Evolutionary conservation across 2,888 invertebrate genomes (phyloP), one percentile per base, ranked within the genome.

Genomic region (Papilio protenor): DNA sequence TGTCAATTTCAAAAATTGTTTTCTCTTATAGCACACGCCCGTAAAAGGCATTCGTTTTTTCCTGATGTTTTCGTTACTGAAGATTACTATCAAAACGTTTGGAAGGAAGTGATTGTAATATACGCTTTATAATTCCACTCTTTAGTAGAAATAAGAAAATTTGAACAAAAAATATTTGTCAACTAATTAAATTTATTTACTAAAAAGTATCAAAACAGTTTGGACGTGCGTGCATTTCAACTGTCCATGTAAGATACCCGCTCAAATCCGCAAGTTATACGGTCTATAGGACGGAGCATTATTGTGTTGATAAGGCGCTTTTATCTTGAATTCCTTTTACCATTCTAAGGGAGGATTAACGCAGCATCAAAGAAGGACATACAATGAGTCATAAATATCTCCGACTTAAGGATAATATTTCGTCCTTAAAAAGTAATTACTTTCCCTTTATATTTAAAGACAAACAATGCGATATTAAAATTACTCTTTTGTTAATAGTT

Each of bases 221-320:
- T 12, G 18, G 11, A 16, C 75, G 11, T 18, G 45, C 14, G 10
- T 55, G 77, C 61, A 75, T 78, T 77, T 77, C 61, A 55, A 61
- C 74, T 74, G 71, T 78, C 75, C 71, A 75, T 78, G 70, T 75
- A 71, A 52, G 75, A 78, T 78, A 71, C 55, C 61, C 49, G 71
- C 77, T 75, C 71, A 78, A 78, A 78, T 78, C 77, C 77, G 61
- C 77, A 75, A 78, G 75, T 70, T 70, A 78, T 78, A 78, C 75
- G 75, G 71, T 59, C 75, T 75, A 52, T 71, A 49, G 47, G 74
- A 77, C 70, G 75, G 75, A 70, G 45, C 71, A 71, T 78, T 78
- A 78, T 78, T 75, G 74, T 78, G 75, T 75, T 75, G 77, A 78
- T 78, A 78, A 78, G 75, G 45, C 59, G 77, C 77, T 78, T 78